Evolutionary conservation across 1,140 invertebrate genomes (phyloP).

Genomic region (Diabrotica undecimpunctata): DNA sequence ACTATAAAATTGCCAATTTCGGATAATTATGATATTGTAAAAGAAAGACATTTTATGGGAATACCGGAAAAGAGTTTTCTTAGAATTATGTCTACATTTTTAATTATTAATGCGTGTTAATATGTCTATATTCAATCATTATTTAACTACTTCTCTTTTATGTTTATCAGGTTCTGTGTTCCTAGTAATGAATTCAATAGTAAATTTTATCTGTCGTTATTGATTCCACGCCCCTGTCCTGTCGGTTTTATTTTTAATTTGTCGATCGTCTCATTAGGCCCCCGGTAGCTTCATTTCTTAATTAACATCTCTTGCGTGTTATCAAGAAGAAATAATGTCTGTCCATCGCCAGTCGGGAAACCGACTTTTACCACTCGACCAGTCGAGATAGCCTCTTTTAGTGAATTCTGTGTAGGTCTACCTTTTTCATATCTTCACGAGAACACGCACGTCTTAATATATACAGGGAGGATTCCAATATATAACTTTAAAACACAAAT

Average conservation of each 20-base stretch:
- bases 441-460: slow-evolving; percentile 37
- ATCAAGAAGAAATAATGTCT: slow-evolving; percentile 34
- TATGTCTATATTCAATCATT: no score
- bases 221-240: not conserved
- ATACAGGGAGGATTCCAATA: not conserved
- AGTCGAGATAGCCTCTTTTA: slow-evolving; percentile 34
- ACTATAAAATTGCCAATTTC: no score
- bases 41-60: no score
- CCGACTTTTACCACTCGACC: slow-evolving; percentile 30
- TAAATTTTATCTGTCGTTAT: no score
- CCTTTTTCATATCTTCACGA: slow-evolving; percentile 34
- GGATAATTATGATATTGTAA: no score
- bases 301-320: slow-evolving; percentile 43
- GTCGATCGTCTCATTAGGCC: slow-evolving; percentile 37
- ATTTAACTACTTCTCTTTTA: no score
- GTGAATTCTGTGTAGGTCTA: slow-evolving; percentile 37
- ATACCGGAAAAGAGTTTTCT: no score
- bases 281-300: slow-evolving; percentile 43
- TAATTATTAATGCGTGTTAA: no score
- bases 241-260: slow-evolving; percentile 34
- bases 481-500: no score
- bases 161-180: no score
- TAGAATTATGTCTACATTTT: no score
- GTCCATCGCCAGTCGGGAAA: slow-evolving; percentile 26
- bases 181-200: no score